Percentiles rank a stretch among this genome's conserved stretches.
phyloP scores from a whole-genome alignment of 2,113 vertebrate species.

The Hystrix cristata region DNA sequence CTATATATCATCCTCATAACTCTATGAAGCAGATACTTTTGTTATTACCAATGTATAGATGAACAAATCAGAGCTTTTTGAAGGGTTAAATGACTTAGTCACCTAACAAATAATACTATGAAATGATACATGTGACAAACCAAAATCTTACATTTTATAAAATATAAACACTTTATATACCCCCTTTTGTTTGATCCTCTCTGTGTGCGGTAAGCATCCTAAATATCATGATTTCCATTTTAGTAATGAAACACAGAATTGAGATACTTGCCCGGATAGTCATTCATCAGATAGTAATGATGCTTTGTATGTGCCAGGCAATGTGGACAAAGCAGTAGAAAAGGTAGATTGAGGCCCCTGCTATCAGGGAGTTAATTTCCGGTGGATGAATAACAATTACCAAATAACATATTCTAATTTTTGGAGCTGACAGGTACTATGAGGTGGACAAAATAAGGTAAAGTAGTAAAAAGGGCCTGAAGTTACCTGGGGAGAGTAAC shows the following conservation, averaged over 20 bases:
- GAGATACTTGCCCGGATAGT: background rate
- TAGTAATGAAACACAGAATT: background rate
- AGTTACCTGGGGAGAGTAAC: background rate
- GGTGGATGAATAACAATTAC: background rate
- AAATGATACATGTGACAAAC: background rate
- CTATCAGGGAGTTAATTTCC: background rate
- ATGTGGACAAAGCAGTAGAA: background rate
- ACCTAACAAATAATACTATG: conserved; percentile 11
- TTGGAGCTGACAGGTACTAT: background rate
- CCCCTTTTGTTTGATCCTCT: background rate
- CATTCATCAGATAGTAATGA: background rate
- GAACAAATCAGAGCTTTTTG: background rate
- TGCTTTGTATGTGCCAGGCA: background rate
- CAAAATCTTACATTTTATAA: background rate
- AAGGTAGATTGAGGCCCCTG: background rate
- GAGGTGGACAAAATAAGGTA: background rate
- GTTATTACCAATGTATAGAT: background rate
- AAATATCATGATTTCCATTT: background rate
- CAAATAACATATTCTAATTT: background rate
- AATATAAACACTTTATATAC: background rate
- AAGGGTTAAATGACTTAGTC: background rate
- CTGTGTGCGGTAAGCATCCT: background rate
- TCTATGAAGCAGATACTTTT: background rate
- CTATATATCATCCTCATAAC: background rate
- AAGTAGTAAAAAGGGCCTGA: background rate